A percentile compares a stretch with the other conserved stretches of the same genome.
These are phyloP conservation scores for Cyanoderma ruficeps DNA, from an alignment of 2,113 vertebrate species.

Conservation along the genomic window DNA sequence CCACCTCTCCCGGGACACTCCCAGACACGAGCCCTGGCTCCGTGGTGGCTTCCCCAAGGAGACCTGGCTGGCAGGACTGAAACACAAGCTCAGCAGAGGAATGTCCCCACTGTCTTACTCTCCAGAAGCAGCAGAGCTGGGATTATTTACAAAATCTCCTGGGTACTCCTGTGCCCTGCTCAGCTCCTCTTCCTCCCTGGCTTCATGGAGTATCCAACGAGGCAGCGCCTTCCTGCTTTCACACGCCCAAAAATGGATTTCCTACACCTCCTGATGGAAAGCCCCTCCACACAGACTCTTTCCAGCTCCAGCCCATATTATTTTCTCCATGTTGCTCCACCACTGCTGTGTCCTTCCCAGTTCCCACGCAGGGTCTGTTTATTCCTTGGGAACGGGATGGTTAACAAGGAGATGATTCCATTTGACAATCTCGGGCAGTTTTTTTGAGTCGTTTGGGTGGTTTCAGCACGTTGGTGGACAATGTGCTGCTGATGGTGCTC, in stretches of 20 bases:
- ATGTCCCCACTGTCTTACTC: background rate
- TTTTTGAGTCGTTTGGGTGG: background rate
- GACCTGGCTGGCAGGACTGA: background rate
- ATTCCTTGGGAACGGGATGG: background rate
- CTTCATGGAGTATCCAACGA: fast-evolving
- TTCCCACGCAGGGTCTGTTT: background rate
- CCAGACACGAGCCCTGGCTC: background rate
- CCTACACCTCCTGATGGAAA: background rate
- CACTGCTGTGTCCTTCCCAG: fast-evolving
- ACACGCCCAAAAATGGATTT: fast-evolving
- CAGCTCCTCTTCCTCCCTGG: background rate
- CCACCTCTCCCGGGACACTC: background rate
- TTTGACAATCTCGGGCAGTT: background rate
- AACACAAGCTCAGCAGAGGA: background rate
- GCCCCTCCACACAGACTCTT: background rate
- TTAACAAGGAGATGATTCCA: background rate
- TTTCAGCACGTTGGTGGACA: background rate
- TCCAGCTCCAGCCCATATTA: background rate
- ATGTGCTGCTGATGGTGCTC: background rate
- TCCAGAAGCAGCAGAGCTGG: background rate
- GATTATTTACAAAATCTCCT: background rate
- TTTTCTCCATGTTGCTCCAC: background rate
- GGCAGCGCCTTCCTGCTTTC: background rate
- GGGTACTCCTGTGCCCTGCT: background rate
- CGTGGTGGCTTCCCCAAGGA: background rate